Base-by-base conservation (phyloP, 2,113 vertebrate species). In the Acrocephalus kingi region DNA sequence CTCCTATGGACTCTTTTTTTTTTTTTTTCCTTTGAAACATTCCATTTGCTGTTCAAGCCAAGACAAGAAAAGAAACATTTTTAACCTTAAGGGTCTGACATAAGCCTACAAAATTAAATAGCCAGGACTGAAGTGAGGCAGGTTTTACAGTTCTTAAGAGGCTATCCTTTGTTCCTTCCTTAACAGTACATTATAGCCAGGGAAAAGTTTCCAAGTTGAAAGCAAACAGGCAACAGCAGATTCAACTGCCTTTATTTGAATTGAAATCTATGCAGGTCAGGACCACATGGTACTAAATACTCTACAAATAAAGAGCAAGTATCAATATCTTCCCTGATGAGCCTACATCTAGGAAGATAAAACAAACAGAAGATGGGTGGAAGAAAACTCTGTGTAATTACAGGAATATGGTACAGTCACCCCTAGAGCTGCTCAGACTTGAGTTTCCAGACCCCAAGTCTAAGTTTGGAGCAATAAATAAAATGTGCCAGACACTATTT, bases 61-160 rank as follows among this genome's bases (percentile, higher is more conserved):
- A 93, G 95, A 78, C 93, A 93, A 95, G 90, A 94, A 82, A 83
- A 87, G 74, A 92, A 93, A 93, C 66, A 74, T 86, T 94, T 94
- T 66, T 87, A 92, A 93, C 69, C 86, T 96, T 84, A 63, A 73
- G 21, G 15, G 49, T 81, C 49, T 95, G 73, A 87, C 61, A 93
- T 68, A 95, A 96, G 86, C 61, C 73, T 94, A 82, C 83, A 90
- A 79, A 96, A 88, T 87, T 78, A 93, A 94, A 94, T 84, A 94
- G 33, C 52, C 80, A 72, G 61, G 33, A 54, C 28, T 94, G 52
- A 91, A 95, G 67, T 72, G 66, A 91, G 59, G 28, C 73, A 90
- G 68, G 54, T 90, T 94, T 96, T 95, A 87, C 64, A 90, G 64
- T 69, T 90, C 61, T 90, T 84, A 89, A 81, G 85, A 58, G 84